These are phyloP conservation scores for Chlamydotis undulata DNA, from an alignment of 2,113 vertebrate species.

Conservation along the genomic window DNA sequence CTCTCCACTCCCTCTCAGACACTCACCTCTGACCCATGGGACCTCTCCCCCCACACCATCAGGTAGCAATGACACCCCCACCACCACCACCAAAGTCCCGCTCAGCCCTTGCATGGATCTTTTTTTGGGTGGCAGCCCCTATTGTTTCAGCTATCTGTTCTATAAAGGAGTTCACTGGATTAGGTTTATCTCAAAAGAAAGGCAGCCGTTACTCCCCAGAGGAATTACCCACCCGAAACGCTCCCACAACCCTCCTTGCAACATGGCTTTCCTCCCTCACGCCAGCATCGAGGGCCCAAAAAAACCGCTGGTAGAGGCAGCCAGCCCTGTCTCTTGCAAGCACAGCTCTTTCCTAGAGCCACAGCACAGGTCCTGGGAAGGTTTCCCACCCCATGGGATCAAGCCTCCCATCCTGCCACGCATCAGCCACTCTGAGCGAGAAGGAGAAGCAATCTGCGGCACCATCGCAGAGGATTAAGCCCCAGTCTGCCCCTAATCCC, in stretches of 20 bases:
- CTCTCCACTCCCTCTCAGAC: neutral
- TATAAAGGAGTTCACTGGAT: neutral
- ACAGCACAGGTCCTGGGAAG: neutral
- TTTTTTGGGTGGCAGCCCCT: neutral
- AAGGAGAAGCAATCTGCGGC: neutral
- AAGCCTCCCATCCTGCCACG: neutral
- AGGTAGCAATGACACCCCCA: neutral
- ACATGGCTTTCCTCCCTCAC: neutral
- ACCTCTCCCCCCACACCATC: neutral
- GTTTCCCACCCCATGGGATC: neutral
- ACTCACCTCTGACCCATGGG: neutral
- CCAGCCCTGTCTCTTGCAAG: neutral
- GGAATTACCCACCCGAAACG: neutral
- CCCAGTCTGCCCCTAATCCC: constrained; percentile 43
- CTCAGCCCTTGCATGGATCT: neutral
- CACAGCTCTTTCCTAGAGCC: neutral
- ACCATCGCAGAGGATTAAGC: neutral
- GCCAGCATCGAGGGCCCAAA: neutral
- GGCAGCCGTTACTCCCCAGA: neutral
- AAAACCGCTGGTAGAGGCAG: neutral
- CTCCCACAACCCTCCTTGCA: neutral
- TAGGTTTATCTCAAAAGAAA: neutral
- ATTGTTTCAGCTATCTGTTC: constrained; percentile 21
- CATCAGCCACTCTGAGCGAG: rapidly evolving
- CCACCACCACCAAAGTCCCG: neutral